phyloP scores from a whole-genome alignment of 2,113 vertebrate genomes.

The Manacus vitellinus region DNA sequence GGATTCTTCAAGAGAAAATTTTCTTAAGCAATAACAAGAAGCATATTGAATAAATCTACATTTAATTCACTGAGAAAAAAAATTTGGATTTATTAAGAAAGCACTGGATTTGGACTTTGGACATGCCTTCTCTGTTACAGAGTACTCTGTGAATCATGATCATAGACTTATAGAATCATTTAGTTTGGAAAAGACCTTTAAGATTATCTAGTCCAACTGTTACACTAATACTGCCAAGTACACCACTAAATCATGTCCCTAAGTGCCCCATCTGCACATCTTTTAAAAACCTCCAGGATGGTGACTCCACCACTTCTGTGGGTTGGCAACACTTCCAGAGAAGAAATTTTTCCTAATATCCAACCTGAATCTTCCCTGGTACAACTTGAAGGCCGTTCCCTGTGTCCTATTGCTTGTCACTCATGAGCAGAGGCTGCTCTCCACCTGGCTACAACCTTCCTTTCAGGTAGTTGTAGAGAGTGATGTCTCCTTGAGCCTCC shows the following conservation, averaged over 20 bases:
- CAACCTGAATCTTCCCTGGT: not conserved
- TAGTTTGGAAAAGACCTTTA: not conserved
- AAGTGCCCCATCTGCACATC: not conserved
- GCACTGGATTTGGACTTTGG: not conserved
- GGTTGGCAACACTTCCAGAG: not conserved
- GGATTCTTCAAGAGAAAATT: not conserved
- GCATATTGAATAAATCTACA: not conserved
- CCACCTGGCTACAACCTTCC: not conserved
- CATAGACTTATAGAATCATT: rapidly evolving
- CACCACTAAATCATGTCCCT: not conserved
- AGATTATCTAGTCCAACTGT: not conserved
- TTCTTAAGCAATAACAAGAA: not conserved
- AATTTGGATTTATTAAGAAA: not conserved
- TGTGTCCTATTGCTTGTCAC: not conserved
- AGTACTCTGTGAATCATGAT: not conserved
- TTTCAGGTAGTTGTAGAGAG: not conserved
- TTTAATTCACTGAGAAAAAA: not conserved
- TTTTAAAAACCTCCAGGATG: not conserved
- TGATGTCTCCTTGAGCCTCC: not conserved
- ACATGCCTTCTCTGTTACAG: not conserved
- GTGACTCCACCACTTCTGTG: not conserved
- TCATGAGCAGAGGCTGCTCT: not conserved
- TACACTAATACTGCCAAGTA: not conserved
- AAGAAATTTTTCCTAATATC: not conserved
- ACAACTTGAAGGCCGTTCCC: not conserved